Base-by-base conservation (phyloP, 2,888 invertebrate genomes). In the Cynaeus angustus region DNA sequence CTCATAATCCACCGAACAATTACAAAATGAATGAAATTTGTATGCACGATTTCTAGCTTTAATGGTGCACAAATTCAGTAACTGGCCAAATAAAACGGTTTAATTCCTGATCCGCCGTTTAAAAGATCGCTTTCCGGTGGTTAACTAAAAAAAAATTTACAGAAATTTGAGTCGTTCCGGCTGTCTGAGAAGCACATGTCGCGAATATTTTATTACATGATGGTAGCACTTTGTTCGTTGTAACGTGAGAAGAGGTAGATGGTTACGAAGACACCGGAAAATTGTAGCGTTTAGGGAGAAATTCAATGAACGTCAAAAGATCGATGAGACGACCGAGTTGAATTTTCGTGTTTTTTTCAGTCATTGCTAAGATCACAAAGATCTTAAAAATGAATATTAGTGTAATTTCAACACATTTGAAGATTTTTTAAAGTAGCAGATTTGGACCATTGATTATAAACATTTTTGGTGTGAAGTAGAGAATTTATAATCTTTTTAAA, bases 21-120 rank as follows among this genome's bases (percentile, higher is more conserved):
- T 21, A 21, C 21, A 21, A 21, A 21, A 21, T 21, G 21, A 21
- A 21, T 21, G 9, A 46, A 45, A 59, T 59, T 59, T 59, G 45
- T 46, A 59, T 59, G 59, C 59, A 59, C 59, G 59, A 59, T 48
- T 33, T 59, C 59, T 16, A 16, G 5, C 10, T 26, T 58, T 43
- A 59, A 45, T 33, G 14, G 33, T 33, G 46, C 59, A 46, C 59
- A 59, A 59, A 59, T 45, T 58, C 21, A 7, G 41, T 43, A 30
- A 14, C 45, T 46, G 33, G 28, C 26, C 55, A 41, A 55, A 55
- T 37, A 21, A 16, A 12, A 56, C 33, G 38, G 55, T 55, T 55
- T 55, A n/a, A 38, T 28, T 50, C 28, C 8, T 37, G 37, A 37
- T 37, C 37, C 1, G 37, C 37, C 37, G 37, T 37, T 37, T 37